These are phyloP conservation scores for Merluccius polli DNA, from an alignment of 2,797 vertebrate genomes.

Conservation along the genomic window DNA sequence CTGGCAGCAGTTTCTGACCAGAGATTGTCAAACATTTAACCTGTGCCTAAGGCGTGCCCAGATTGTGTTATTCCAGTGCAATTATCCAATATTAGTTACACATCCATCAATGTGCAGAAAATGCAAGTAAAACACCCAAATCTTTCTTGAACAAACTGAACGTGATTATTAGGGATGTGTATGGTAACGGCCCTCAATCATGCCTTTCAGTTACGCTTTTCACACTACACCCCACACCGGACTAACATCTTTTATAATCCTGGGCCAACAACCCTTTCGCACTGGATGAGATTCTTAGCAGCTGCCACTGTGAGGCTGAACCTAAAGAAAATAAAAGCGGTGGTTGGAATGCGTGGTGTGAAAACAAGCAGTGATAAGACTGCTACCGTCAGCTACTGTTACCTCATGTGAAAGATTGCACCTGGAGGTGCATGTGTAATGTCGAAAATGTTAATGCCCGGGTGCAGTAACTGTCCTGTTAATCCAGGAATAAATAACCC, in stretches of 20 bases:
- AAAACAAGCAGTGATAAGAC: not conserved
- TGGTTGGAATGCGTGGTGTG: not conserved
- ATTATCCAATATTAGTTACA: not conserved
- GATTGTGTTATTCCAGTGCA: not conserved
- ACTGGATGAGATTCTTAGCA: not conserved
- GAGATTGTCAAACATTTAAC: not conserved
- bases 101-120: not conserved
- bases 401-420: not conserved
- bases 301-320: not conserved
- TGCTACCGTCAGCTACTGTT: not conserved
- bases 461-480: not conserved
- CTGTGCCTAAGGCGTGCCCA: not conserved
- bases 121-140: not conserved
- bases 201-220: not conserved
- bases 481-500: not conserved
- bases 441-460: not conserved
- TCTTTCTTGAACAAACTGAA: not conserved
- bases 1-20: not conserved
- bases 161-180: not conserved
- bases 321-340: not conserved
- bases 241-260: not conserved
- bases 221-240: not conserved
- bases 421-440: not conserved
- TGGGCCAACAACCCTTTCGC: not conserved
- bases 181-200: not conserved